Base-by-base conservation (phyloP, 1,140 invertebrate genomes). In the Helicoverpa zea region DNA sequence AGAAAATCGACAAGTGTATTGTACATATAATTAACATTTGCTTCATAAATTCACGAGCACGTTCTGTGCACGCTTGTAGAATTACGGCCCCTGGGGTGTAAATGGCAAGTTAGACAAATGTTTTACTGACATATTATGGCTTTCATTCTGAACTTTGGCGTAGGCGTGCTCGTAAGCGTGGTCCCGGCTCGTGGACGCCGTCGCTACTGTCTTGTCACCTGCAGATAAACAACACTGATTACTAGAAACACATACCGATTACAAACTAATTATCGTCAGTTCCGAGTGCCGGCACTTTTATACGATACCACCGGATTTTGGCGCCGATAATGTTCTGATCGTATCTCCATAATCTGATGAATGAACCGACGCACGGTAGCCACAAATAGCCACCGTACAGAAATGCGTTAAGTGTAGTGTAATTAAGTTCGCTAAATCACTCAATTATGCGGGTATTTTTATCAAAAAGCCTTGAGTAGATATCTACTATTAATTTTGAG, bases 81-180 rank as follows among this genome's bases (percentile, higher is more conserved):
- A 35, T 35, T 35, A 35, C 35, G 7, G 35, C 3, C 35, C 35
- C 35, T 35, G 7, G 3, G 35, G 35, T 35, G 35, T 35, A 35
- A 35, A 35, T 35, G 35, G 35, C n/a, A 16, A 56, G 16, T 56
- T 4, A 56, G 16, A 56, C 9, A 23, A 56, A 56, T 2, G 29
- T 70, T 23, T 58, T 73, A 73, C 70, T 73, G 35, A 61, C 35
- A 61, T 61, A 74, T 74, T 74, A 82, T 94, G 91, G 47, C 66
- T 86, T 70, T 95, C 94, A 81, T 93, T 94, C 76, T 95, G 94
- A 35, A 95, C 82, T 85, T 94, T 94, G 2, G 95, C 94, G 79
- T 95, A 95, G 5, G 94, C 94, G 76, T 95, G 94, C 79, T 95
- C 95, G 72, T 95, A 95, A 0, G 94, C 92, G 83, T 95, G 94